phyloP scores from a whole-genome alignment of 2,113 vertebrate species.

The Pimephales promelas region DNA sequence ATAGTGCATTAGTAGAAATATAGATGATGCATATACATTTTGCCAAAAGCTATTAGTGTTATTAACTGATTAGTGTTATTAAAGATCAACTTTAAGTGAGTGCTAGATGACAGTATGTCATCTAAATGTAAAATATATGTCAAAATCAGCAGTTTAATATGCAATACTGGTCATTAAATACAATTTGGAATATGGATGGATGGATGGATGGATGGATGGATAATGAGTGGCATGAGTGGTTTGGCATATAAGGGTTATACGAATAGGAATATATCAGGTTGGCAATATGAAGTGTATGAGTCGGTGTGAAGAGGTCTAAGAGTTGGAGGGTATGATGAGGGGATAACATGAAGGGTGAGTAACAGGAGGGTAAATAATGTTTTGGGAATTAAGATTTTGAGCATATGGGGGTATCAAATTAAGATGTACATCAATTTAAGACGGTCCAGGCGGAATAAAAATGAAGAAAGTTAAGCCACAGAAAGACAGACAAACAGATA shows the following conservation, averaged over 20 bases:
- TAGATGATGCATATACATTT: too few relatives aligned
- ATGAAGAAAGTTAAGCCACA: slow-evolving; percentile 25
- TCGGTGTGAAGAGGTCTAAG: not conserved
- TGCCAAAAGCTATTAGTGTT: not conserved
- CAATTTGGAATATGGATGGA: not conserved
- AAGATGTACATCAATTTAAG: not conserved
- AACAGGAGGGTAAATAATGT: not conserved
- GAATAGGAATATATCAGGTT: not conserved
- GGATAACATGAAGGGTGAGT: too few relatives aligned
- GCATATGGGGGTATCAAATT: not conserved
- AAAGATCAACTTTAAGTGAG: not conserved
- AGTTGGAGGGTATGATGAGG: not conserved
- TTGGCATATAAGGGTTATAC: not conserved
- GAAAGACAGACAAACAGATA: slow-evolving; percentile 16
- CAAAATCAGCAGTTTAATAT: not conserved
- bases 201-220: not conserved
- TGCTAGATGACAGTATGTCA: not conserved
- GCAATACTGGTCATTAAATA: not conserved
- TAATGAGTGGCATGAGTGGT: not conserved
- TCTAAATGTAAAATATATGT: not conserved
- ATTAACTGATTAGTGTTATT: not conserved
- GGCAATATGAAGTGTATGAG: not conserved
- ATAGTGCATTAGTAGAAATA: too few relatives aligned
- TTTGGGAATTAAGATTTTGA: too few relatives aligned
- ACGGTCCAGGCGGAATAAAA: slow-evolving; percentile 7